phyloP scores from a whole-genome alignment of 2,888 invertebrate species.

The Drosophila glabriapex region DNA sequence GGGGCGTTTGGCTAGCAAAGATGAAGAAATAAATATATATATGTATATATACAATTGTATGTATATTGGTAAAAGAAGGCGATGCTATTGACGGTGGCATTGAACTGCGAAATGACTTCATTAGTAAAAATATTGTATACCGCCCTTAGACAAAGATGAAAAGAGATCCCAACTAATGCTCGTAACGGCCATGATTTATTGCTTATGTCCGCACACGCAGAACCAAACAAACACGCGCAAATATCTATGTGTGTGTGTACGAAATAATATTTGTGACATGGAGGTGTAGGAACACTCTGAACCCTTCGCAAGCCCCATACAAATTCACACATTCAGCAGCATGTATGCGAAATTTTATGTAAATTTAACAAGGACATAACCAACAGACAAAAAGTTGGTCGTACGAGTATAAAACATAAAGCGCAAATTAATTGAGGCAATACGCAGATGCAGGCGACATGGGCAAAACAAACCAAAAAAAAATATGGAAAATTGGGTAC shows the following conservation, averaged over 20 bases:
- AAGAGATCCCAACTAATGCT: conserved; percentile 10
- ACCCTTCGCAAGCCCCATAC: conserved; percentile 16
- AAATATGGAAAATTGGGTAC: conserved; percentile 40
- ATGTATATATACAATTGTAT: neutral
- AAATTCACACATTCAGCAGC: conserved; percentile 45
- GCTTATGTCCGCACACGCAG: conserved; percentile 36
- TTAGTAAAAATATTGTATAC: conserved; percentile 77
- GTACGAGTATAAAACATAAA: conserved; percentile 70
- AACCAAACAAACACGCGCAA: conserved; percentile 11
- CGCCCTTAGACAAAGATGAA: conserved; percentile 27
- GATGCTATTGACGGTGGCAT: conserved; percentile 50
- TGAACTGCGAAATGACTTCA: conserved; percentile 81
- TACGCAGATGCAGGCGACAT: conserved; percentile 23
- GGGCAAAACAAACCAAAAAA: neutral
- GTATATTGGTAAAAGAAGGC: conserved; percentile 9
- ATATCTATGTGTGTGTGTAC: conserved; percentile 1
- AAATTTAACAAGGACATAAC: conserved; percentile 72
- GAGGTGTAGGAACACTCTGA: neutral
- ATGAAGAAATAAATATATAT: conserved; percentile 60
- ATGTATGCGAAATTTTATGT: conserved; percentile 58
- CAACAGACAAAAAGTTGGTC: conserved; percentile 54
- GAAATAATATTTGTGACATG: conserved; percentile 34
- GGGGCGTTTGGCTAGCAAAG: conserved; percentile 61
- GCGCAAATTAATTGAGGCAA: conserved; percentile 77
- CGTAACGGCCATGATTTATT: conserved; percentile 67